A percentile compares a stretch with the other conserved stretches of the same genome.
Evolutionary conservation across 2,888 invertebrate species (phyloP).

Genomic region (Gastrophysa polygoni): DNA sequence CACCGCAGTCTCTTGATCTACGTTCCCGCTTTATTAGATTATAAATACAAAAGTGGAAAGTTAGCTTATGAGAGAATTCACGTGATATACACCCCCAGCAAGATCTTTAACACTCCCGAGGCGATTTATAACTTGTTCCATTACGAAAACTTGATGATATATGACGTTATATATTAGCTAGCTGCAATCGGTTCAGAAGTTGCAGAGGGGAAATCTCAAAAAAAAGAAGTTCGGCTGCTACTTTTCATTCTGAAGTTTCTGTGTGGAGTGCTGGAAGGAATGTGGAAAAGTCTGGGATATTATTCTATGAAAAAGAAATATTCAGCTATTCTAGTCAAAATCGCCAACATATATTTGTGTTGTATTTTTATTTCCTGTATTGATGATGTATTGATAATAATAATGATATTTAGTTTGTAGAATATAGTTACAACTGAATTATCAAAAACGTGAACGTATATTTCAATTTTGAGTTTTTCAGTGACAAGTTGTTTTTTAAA

Average conservation of each 20-base stretch:
- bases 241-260: neutral
- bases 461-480: too few species aligned
- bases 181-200: conserved; percentile 12
- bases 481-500: too few species aligned
- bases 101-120: conserved; percentile 36
- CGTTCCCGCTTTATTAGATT: conserved; percentile 49
- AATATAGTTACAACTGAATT: too few species aligned
- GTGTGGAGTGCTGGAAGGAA: neutral
- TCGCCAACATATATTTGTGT: too few species aligned
- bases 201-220: neutral
- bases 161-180: conserved; percentile 35
- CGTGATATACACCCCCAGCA: conserved; percentile 17
- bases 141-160: conserved; percentile 39
- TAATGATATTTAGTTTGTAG: too few species aligned
- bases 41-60: conserved; percentile 48
- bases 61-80: conserved; percentile 40
- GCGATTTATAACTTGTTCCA: conserved; percentile 40
- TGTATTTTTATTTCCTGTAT: too few species aligned
- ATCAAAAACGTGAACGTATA: too few species aligned
- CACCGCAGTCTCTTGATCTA: conserved; percentile 43
- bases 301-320: too few species aligned
- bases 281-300: too few species aligned
- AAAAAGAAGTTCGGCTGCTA: neutral
- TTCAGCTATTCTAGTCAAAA: too few species aligned
- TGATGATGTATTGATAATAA: too few species aligned